Percentiles rank a stretch among this genome's conserved stretches.
Conservation (phyloP, 1,140 invertebrate species). For the Drosophila arizonae region DNA sequence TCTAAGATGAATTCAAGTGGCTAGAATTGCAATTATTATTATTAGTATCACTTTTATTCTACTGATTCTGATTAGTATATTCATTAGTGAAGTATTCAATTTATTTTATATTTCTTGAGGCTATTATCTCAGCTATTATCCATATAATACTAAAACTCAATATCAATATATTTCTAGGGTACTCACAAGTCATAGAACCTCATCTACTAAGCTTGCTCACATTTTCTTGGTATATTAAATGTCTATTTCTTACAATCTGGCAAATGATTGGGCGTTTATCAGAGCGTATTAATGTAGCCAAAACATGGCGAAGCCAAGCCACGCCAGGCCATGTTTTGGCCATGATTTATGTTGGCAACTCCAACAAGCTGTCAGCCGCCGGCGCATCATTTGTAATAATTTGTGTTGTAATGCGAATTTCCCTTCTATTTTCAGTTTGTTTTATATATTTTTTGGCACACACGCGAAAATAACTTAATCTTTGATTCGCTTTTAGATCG, state of each 20-base stretch:
- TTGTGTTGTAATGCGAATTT: constrained; percentile 64
- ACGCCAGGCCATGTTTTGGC: constrained; percentile 4
- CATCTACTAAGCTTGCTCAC: neutral
- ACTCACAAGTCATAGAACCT: neutral
- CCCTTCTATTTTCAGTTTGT: too few relatives aligned
- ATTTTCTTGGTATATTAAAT: neutral
- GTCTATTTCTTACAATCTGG: constrained; percentile 30
- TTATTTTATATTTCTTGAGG: too few relatives aligned
- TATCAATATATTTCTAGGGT: neutral
- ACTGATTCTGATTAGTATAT: too few relatives aligned
- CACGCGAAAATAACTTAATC: constrained; percentile 54
- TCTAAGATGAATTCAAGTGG: neutral
- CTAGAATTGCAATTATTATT: neutral
- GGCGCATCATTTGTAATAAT: constrained; percentile 76
- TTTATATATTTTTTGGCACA: constrained; percentile 21
- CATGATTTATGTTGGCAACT: constrained; percentile 64
- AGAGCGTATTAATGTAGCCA: constrained; percentile 62
- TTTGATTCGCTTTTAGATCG: constrained; percentile 15
- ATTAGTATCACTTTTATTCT: neutral
- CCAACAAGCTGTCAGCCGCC: constrained; percentile 48
- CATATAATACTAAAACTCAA: neutral
- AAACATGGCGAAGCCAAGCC: neutral
- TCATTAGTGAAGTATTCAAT: too few relatives aligned
- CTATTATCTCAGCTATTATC: neutral
- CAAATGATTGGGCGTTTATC: constrained; percentile 71